Percentiles rank a stretch among this genome's conserved stretches.
These are phyloP conservation scores for Eurystomus glaucurus DNA, from an alignment of 2,797 vertebrate genomes.

Conservation along the genomic window DNA sequence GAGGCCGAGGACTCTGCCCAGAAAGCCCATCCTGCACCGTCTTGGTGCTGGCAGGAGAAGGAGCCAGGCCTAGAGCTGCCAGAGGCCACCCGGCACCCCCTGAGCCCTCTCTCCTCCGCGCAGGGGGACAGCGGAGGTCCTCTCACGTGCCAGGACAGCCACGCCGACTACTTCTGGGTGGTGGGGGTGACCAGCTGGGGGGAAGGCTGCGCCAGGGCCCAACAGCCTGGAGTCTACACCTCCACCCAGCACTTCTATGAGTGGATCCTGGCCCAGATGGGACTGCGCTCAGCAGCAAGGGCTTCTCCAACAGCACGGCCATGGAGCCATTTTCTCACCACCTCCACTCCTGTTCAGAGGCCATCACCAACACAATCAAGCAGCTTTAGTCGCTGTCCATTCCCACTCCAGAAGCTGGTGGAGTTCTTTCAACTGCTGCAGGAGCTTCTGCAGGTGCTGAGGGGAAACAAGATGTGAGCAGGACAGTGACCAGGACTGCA, in stretches of 20 bases:
- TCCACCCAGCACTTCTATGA: background rate
- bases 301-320: background rate
- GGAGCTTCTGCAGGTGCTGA: background rate
- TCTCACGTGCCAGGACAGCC: background rate
- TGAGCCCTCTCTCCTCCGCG: background rate
- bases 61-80: background rate
- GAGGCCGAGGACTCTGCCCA: background rate
- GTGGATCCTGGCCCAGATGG: background rate
- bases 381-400: background rate
- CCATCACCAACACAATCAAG: rapidly evolving
- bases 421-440: background rate
- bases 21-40: background rate
- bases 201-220: background rate
- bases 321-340: rapidly evolving
- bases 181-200: background rate
- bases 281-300: rapidly evolving
- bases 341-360: rapidly evolving
- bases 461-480: background rate
- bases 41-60: background rate
- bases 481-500: background rate
- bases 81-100: background rate
- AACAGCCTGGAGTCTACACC: background rate
- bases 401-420: background rate
- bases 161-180: background rate
- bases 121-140: background rate